phyloP scores from a whole-genome alignment of 35 echinoderm and acorn worm genomes.

The Holothuria glaberrima region DNA sequence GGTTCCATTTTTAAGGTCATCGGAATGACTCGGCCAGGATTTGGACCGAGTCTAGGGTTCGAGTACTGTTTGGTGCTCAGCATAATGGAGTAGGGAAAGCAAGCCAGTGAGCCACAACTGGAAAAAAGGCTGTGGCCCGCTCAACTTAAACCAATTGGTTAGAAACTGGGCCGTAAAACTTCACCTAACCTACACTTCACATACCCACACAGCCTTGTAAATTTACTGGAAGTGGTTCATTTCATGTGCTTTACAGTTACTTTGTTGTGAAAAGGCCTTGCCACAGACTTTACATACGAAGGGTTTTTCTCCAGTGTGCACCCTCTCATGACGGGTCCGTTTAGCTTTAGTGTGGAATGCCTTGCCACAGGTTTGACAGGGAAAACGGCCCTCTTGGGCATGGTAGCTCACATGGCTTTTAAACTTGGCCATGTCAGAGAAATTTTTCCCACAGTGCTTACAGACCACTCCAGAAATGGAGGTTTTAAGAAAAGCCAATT shows the following conservation, averaged over 20 bases:
- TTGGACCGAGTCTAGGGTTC: too few relatives aligned
- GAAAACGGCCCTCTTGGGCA: not conserved
- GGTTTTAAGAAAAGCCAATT: too few relatives aligned
- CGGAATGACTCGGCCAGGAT: too few relatives aligned
- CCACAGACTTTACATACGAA: slow-evolving; percentile 27
- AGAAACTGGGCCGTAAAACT: too few relatives aligned
- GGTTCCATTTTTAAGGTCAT: too few relatives aligned
- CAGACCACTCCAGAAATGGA: not conserved
- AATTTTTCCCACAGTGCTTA: slow-evolving; percentile 20
- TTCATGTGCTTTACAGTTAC: slow-evolving; percentile 6
- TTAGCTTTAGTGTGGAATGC: not conserved
- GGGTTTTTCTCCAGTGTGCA: slow-evolving; percentile 34
- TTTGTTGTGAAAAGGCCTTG: slow-evolving; percentile 2
- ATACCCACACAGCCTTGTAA: too few relatives aligned
- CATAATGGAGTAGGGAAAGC: too few relatives aligned
- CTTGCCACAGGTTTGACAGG: slow-evolving; percentile 8
- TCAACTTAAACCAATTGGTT: too few relatives aligned
- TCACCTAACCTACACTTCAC: too few relatives aligned
- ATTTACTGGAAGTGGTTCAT: not conserved
- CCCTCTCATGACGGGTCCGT: slow-evolving; percentile 10
- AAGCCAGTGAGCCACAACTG: too few relatives aligned
- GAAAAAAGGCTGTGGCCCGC: too few relatives aligned
- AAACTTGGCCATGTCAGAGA: not conserved
- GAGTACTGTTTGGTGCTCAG: too few relatives aligned
- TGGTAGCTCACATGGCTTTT: slow-evolving; percentile 25